Conservation (phyloP, 1,140 invertebrate genomes). For the Brachionus asplanchnoidis region DNA sequence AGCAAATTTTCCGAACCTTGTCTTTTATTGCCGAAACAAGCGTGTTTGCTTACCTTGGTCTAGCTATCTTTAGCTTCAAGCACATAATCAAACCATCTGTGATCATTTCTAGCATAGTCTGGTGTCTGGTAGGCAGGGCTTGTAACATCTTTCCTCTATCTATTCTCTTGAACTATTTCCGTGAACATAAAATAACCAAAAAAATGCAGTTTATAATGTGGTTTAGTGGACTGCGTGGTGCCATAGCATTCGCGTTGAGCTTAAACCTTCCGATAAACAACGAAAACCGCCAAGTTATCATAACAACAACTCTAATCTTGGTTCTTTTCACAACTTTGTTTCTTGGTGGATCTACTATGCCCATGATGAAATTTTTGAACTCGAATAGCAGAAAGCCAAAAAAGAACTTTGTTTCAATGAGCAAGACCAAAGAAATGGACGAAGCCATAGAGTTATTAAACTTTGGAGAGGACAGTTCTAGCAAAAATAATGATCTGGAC, state of each 20-base stretch:
- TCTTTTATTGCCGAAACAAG: slow-evolving; percentile 92
- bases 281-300: slow-evolving; percentile 86
- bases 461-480: slow-evolving; percentile 90
- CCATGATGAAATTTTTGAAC: slow-evolving; percentile 63
- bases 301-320: slow-evolving; percentile 92
- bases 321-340: slow-evolving; percentile 89
- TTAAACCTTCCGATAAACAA: slow-evolving; percentile 79
- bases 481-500: slow-evolving; percentile 66
- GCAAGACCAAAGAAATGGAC: slow-evolving; percentile 7
- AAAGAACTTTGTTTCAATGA: background rate
- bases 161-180: slow-evolving; percentile 85
- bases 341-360: slow-evolving; percentile 93
- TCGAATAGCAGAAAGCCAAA: background rate
- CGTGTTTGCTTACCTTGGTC: slow-evolving; percentile 95
- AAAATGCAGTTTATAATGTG: slow-evolving; percentile 99
- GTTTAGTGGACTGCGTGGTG: slow-evolving; percentile 82
- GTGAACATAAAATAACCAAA: slow-evolving; percentile 92
- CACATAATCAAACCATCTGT: slow-evolving; percentile 67
- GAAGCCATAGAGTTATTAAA: slow-evolving; percentile 83
- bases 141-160: slow-evolving; percentile 94
- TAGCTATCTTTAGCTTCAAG: slow-evolving; percentile 93
- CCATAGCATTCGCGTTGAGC: slow-evolving; percentile 93
- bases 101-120: slow-evolving; percentile 83
- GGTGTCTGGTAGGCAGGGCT: slow-evolving; percentile 81
- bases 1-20: slow-evolving; percentile 93